Evolutionary conservation across 1,140 invertebrate species (phyloP).

Genomic region (Drosophila ironensis): DNA sequence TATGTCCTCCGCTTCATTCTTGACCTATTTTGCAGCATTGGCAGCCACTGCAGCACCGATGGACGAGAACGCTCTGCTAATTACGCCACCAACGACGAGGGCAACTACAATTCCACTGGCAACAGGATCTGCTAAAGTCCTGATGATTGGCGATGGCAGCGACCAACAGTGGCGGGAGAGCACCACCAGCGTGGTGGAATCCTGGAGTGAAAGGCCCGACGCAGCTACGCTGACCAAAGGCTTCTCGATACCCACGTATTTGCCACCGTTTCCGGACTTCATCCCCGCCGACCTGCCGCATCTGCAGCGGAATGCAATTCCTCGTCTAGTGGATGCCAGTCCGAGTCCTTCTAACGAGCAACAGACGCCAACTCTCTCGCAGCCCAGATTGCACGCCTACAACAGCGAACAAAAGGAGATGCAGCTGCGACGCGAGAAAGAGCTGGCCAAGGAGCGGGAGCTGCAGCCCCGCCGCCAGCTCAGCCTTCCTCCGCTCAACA

Average conservation of each 20-base stretch:
- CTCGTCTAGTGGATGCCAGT: conserved; percentile 2
- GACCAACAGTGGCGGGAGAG: conserved; percentile 33
- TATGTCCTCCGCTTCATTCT: conserved; percentile 43
- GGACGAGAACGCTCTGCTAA: conserved; percentile 56
- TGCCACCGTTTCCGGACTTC: conserved; percentile 71
- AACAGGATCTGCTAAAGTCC: conserved; percentile 2
- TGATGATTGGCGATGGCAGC: conserved; percentile 2
- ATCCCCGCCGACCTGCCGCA: conserved; percentile 66
- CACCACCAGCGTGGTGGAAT: conserved; percentile 30
- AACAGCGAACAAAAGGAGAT: conserved; percentile 65
- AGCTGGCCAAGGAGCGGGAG: conserved; percentile 61
- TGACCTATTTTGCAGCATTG: conserved; percentile 64
- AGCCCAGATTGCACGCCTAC: conserved; percentile 59
- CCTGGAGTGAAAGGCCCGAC: conserved; percentile 62
- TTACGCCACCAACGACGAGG: conserved; percentile 37
- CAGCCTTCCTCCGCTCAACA: conserved; percentile 83
- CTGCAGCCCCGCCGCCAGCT: conserved; percentile 45
- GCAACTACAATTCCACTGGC: conserved; percentile 8
- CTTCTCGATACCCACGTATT: conserved; percentile 70
- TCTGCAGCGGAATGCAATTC: conserved; percentile 17
- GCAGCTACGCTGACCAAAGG: conserved; percentile 70
- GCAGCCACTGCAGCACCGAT: conserved; percentile 36
- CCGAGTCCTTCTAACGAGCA: conserved; percentile 18
- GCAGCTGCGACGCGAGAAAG: conserved; percentile 58
- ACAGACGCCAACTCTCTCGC: conserved; percentile 13